Base-by-base conservation (phyloP, 2,797 vertebrate genomes). In the Natrix natrix region DNA sequence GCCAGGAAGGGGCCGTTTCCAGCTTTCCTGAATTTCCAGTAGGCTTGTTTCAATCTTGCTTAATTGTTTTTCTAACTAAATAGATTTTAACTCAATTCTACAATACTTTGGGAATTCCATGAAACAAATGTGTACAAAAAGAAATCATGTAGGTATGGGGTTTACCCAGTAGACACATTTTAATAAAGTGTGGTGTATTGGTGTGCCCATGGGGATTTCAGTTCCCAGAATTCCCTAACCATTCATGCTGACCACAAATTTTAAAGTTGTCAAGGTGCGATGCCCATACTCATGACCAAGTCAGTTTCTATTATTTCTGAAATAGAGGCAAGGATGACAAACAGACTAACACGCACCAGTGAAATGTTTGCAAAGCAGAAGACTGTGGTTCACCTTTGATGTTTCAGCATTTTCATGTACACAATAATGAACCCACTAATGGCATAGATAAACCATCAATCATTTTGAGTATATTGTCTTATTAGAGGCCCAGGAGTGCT, bases 331-430 rank as follows among this genome's bases (percentile, higher is more conserved):
- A 55, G 83, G 59, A 5, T 56, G 91, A 87, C 91, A 63, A 94
- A 56, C 78, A 74, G 52, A 5, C 22, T 89, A 91, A 92, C 24
- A 90, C 92, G 52, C 91, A 74, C 69, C 86, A 69, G 86, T 74
- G 93, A 92, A 24, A 69, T 61, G 28, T 43, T 54, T 43, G 26
- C 26, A 48, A 17, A 94, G 87, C 93, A 90, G 55, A 94, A 69
- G 8, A 63, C 8, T 14, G 0, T 56, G 89, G 52, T 28, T 66
- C 91, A 61, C 52, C 26, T 91, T 91, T n/a, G 86, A 55, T 28
- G 37, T 17, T 74, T 57, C 94, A 1, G 5, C 90, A 17, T 88
- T 91, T 88, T 52, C 16, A 20, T 8, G 54, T 3, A 52, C 0
- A 0, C 1, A 37, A 26, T 59, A 87, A 91, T 94, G 60, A 89